Evolutionary conservation across 1,140 invertebrate genomes (phyloP).

Genomic region (Drosophila chauvacae): DNA sequence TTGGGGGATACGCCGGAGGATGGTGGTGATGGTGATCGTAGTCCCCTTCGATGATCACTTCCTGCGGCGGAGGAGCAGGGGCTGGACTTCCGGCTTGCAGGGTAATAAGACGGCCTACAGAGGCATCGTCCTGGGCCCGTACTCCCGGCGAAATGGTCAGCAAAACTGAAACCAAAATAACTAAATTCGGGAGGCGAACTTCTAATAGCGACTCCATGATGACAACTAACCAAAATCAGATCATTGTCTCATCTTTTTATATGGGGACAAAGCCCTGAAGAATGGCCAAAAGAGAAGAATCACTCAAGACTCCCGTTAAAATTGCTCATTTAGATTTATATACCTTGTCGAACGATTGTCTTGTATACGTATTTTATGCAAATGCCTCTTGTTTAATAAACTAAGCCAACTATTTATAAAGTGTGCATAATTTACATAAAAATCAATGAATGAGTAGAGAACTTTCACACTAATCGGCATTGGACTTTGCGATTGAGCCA

Average conservation of each 20-base stretch:
- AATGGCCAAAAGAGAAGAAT: constrained; percentile 11
- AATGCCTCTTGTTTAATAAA: constrained; percentile 44
- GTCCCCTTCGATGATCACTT: constrained; percentile 42
- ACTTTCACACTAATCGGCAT: constrained; percentile 41
- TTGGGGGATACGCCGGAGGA: constrained; percentile 27
- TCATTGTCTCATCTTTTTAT: constrained; percentile 32
- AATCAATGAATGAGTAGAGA: constrained; percentile 48
- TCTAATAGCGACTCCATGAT: constrained; percentile 32
- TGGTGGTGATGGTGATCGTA: constrained; percentile 20
- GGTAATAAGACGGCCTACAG: constrained; percentile 28
- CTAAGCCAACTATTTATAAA: constrained; percentile 46
- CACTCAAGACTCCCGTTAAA: constrained; percentile 43
- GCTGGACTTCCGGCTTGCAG: constrained; percentile 32
- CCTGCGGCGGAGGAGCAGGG: constrained; percentile 20
- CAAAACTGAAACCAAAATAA: not conserved
- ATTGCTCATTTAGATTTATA: constrained; percentile 43
- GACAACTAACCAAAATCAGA: constrained; percentile 43
- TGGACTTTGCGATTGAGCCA: constrained; percentile 13
- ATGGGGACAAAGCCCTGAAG: constrained; percentile 8
- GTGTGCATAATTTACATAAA: constrained; percentile 44
- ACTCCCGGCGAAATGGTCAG: not conserved
- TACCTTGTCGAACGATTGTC: constrained; percentile 1
- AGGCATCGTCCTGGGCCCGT: constrained; percentile 3
- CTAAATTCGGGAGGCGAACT: constrained; percentile 14
- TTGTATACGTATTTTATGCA: constrained; percentile 25